A percentile compares a stretch with the other conserved stretches of the same genome.
phyloP scores from a whole-genome alignment of 2,888 invertebrate species.

The Ptilodon capucinus region DNA sequence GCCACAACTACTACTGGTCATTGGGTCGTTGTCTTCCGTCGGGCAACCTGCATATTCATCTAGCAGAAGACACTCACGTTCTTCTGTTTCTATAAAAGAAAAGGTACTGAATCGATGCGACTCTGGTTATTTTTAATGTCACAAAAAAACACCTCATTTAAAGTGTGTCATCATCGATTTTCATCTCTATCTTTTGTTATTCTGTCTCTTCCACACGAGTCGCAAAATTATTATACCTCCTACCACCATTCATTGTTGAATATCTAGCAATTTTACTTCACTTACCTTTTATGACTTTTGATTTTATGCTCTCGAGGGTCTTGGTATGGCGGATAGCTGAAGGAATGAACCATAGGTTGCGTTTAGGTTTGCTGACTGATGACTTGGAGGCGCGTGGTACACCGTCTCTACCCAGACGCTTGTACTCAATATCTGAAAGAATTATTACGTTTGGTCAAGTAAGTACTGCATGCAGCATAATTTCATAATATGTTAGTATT shows the following conservation, averaged over 20 bases:
- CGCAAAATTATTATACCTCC: too few relatives aligned
- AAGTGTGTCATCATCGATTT: too few relatives aligned
- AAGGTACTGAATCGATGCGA: background rate
- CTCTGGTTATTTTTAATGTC: background rate
- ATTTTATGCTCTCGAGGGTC: constrained; percentile 76
- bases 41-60: constrained; percentile 79
- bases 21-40: constrained; percentile 61
- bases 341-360: constrained; percentile 78
- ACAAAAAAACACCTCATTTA: too few relatives aligned
- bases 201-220: too few relatives aligned
- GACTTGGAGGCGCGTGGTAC: constrained; percentile 51
- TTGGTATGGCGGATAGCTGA: constrained; percentile 76
- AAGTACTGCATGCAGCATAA: background rate
- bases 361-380: constrained; percentile 58
- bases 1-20: constrained; percentile 52
- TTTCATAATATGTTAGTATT: too few relatives aligned
- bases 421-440: constrained; percentile 74
- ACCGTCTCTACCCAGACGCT: constrained; percentile 66
- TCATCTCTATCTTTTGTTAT: background rate
- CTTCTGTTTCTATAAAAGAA: constrained; percentile 67
- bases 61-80: constrained; percentile 82
- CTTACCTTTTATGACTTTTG: constrained; percentile 72
- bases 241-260: too few relatives aligned
- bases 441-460: background rate
- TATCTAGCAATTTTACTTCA: too few relatives aligned